phyloP scores from a whole-genome alignment of 2,797 vertebrate genomes.

The Enteromius afrohamiltoni region DNA sequence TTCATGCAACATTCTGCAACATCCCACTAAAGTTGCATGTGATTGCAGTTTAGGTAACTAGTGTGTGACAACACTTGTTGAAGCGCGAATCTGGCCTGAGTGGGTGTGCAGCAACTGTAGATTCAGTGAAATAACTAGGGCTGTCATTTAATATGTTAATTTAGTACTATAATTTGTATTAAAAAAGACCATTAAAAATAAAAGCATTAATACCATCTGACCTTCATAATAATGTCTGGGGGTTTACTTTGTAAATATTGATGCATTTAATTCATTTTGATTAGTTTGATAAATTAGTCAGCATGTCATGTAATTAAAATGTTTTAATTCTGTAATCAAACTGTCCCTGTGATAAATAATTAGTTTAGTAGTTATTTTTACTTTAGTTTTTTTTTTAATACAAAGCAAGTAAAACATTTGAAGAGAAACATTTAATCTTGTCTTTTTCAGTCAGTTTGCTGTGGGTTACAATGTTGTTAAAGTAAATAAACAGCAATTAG shows the following conservation, averaged over 20 bases:
- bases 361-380: neutral
- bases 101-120: neutral
- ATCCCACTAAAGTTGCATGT: constrained; percentile 34
- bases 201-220: neutral
- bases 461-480: neutral
- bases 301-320: neutral
- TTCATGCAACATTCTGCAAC: constrained; percentile 45
- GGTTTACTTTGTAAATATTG: neutral
- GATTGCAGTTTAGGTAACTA: constrained; percentile 35
- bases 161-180: neutral
- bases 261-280: neutral
- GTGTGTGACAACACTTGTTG: constrained; percentile 23
- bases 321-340: neutral
- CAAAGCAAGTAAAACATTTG: neutral
- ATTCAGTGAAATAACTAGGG: neutral
- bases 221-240: neutral
- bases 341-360: neutral
- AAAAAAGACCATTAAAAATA: neutral
- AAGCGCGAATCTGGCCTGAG: neutral
- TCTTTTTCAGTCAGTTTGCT: neutral
- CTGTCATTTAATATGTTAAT: neutral
- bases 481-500: constrained; percentile 20
- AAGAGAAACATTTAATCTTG: neutral
- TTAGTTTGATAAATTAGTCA: neutral
- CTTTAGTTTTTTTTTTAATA: neutral